Conservation (phyloP, 2,797 vertebrate species). For the Chelidonichthys spinosus region DNA sequence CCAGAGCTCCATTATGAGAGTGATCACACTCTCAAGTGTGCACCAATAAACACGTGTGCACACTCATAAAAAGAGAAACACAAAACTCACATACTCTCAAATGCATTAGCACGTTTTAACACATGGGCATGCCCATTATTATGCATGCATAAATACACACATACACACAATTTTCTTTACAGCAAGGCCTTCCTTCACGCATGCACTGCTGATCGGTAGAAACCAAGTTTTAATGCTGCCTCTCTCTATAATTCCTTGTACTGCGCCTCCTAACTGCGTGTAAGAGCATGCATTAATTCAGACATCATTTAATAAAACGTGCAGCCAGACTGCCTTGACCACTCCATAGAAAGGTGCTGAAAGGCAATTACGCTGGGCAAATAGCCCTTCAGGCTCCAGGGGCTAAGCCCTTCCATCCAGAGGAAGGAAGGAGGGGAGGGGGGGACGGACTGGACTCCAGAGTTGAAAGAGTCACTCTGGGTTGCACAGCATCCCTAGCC, state of each 20-base stretch:
- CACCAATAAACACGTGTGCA: conserved; percentile 61
- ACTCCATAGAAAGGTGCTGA: conserved; percentile 83
- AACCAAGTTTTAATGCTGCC: conserved; percentile 80
- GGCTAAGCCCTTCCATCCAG: conserved; percentile 71
- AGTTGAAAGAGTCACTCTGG: conserved; percentile 38
- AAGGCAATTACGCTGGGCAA: conserved; percentile 83
- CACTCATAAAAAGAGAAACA: conserved; percentile 58
- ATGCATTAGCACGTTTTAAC: conserved; percentile 40
- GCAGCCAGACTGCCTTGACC: conserved; percentile 79
- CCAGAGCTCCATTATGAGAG: conserved; percentile 70
- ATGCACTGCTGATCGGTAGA: conserved; percentile 77
- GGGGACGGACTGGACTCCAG: conserved; percentile 27
- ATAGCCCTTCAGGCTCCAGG: conserved; percentile 79
- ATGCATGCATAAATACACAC: conserved; percentile 42
- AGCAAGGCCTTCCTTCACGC: conserved; percentile 30
- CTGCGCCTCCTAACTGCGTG: conserved; percentile 78
- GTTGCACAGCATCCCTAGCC: conserved; percentile 11
- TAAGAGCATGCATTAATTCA: conserved; percentile 84
- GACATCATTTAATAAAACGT: conserved; percentile 88
- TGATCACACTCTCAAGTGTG: conserved; percentile 60
- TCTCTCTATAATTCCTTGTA: conserved; percentile 83
- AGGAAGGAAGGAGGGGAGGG: conserved; percentile 20
- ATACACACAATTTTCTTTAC: conserved; percentile 32
- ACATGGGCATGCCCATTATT: conserved; percentile 34
- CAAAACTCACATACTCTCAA: conserved; percentile 44